Conservation (phyloP, 2,888 invertebrate species). For the Byasa hedistus region DNA sequence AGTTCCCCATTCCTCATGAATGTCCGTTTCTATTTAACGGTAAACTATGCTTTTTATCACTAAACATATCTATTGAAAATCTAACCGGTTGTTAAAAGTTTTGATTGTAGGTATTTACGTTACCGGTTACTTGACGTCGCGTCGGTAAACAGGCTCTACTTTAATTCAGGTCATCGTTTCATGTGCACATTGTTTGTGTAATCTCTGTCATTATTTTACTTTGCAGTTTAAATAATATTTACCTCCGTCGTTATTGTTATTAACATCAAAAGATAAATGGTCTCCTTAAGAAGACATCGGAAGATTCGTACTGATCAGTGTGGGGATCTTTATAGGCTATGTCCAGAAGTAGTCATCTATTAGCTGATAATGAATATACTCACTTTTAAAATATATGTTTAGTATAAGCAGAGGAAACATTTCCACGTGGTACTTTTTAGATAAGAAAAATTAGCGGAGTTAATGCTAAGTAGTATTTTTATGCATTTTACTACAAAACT, state of each 20-base stretch:
- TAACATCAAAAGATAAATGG: background rate
- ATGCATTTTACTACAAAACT: background rate
- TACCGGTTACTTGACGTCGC: slow-evolving; percentile 2
- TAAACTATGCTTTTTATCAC: slow-evolving; percentile 5
- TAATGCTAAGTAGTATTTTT: background rate
- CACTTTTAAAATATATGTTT: background rate
- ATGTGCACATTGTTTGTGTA: slow-evolving; percentile 10
- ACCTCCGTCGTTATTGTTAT: background rate
- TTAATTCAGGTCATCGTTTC: slow-evolving; percentile 27
- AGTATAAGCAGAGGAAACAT: background rate
- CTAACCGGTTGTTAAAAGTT: slow-evolving; percentile 13
- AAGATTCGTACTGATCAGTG: too few species aligned
- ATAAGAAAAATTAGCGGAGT: too few species aligned
- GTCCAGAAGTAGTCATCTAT: too few species aligned
- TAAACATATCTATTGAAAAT: slow-evolving; percentile 15
- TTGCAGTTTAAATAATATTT: background rate
- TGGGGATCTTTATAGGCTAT: too few species aligned
- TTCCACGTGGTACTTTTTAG: too few species aligned
- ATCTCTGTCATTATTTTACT: slow-evolving; percentile 25
- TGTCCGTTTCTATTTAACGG: background rate
- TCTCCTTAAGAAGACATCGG: background rate
- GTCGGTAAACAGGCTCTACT: slow-evolving; percentile 22
- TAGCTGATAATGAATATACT: background rate
- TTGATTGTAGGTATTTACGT: slow-evolving; percentile 13
- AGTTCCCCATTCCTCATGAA: too few species aligned